Percentiles rank a stretch among this genome's conserved stretches.
phyloP scores from a whole-genome alignment of 2,797 vertebrate genomes.

The Zalophus californianus region DNA sequence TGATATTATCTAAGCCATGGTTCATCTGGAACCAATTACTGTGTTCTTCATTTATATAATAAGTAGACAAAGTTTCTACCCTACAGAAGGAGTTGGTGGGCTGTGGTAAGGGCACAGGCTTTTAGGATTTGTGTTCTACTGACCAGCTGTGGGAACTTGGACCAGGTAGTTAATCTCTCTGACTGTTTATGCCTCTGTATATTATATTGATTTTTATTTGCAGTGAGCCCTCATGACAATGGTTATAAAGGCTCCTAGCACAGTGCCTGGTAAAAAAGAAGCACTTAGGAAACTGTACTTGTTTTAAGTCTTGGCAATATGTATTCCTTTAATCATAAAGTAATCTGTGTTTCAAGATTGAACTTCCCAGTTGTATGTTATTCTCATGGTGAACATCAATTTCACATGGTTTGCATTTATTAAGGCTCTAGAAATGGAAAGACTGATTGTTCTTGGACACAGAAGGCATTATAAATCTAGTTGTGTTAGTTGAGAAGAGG shows the following conservation, averaged over 20 bases:
- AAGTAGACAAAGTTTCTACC: neutral
- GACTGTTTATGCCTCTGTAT: neutral
- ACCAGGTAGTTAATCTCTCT: neutral
- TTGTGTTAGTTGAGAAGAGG: neutral
- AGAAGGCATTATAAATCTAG: neutral
- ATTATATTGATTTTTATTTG: neutral
- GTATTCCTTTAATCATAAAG: slow-evolving; percentile 27
- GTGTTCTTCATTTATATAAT: neutral
- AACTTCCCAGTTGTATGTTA: slow-evolving; percentile 44
- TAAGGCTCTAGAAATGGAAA: slow-evolving; percentile 44
- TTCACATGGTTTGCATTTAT: neutral
- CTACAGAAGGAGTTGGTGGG: neutral
- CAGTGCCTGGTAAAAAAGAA: slow-evolving; percentile 25
- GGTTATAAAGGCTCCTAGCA: neutral
- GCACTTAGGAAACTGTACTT: slow-evolving; percentile 1
- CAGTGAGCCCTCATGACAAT: neutral
- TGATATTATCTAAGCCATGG: neutral
- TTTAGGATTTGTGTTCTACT: neutral
- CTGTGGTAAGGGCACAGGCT: neutral
- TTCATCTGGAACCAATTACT: neutral
- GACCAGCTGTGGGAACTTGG: neutral
- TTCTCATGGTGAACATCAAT: slow-evolving; percentile 53
- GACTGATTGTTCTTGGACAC: slow-evolving; percentile 22
- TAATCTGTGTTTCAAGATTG: slow-evolving; percentile 49
- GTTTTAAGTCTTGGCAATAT: slow-evolving; percentile 37